Percentiles rank a stretch among this genome's conserved stretches.
Evolutionary conservation across 2,113 vertebrate genomes (phyloP).

Genomic region (Sander lucioperca): DNA sequence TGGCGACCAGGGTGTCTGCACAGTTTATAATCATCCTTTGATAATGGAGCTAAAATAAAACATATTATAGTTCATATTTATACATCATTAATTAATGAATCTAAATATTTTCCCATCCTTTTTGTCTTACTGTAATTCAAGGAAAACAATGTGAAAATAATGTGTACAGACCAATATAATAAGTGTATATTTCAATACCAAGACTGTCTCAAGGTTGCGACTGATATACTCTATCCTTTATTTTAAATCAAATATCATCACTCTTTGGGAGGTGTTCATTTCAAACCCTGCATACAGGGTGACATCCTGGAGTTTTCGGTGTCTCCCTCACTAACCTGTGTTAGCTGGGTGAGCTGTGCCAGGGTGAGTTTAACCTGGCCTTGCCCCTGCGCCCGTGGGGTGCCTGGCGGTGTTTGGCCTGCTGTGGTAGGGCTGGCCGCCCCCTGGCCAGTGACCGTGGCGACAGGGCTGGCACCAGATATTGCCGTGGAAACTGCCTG

Average conservation of each 20-base stretch:
- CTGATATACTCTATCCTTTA: neutral
- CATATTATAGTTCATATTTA: neutral
- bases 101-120: neutral
- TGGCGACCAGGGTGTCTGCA: neutral
- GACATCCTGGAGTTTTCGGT: neutral
- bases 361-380: slow-evolving; percentile 96
- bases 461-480: slow-evolving; percentile 75
- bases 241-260: neutral
- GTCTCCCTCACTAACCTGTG: slow-evolving; percentile 89
- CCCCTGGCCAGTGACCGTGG: slow-evolving; percentile 73
- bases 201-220: neutral
- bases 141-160: neutral
- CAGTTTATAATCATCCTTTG: neutral
- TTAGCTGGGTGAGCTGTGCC: slow-evolving; percentile 96
- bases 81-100: neutral
- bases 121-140: neutral
- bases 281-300: neutral
- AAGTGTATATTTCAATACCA: neutral
- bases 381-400: slow-evolving; percentile 88
- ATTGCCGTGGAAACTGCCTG: slow-evolving; percentile 91
- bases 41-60: neutral
- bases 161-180: neutral
- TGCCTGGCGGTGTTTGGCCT: slow-evolving; percentile 67
- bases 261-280: neutral
- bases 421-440: slow-evolving; percentile 67